Percentiles rank a stretch among this genome's conserved stretches.
These are phyloP conservation scores for Perca flavescens DNA, from an alignment of 2,113 vertebrate genomes.

Conservation along the genomic window DNA sequence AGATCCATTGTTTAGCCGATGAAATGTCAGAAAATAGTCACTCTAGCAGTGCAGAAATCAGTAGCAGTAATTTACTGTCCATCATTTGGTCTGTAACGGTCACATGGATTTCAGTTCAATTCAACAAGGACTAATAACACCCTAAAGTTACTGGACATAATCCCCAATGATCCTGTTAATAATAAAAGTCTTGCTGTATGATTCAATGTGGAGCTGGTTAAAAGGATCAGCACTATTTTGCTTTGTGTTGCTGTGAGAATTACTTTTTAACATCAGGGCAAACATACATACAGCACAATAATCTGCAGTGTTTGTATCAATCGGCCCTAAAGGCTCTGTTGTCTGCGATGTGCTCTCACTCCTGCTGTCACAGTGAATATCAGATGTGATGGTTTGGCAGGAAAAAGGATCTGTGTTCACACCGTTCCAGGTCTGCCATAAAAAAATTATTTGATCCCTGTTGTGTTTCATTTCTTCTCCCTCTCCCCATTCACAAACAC, in stretches of 20 bases:
- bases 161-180: not conserved
- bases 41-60: not conserved
- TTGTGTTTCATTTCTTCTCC: slow-evolving; percentile 30
- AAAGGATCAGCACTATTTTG: not conserved
- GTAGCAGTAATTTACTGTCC: not conserved
- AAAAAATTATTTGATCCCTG: slow-evolving; percentile 67
- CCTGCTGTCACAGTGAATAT: slow-evolving; percentile 13
- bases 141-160: not conserved
- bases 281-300: not conserved
- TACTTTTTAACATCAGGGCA: slow-evolving; percentile 10
- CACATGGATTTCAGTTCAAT: not conserved
- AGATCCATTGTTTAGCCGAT: no score
- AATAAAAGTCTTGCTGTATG: slow-evolving; percentile 6
- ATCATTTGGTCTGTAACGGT: slow-evolving; percentile 27
- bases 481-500: slow-evolving; percentile 31
- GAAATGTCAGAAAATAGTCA: no score
- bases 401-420: slow-evolving; percentile 28
- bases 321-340: slow-evolving; percentile 32
- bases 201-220: not conserved
- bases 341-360: slow-evolving; percentile 1
- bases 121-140: not conserved
- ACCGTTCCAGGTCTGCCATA: slow-evolving; percentile 32
- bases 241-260: not conserved
- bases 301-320: slow-evolving; percentile 35
- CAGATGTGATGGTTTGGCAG: slow-evolving; percentile 44